Conservation (phyloP, 1,140 invertebrate species). For the Antheraea mylitta region DNA sequence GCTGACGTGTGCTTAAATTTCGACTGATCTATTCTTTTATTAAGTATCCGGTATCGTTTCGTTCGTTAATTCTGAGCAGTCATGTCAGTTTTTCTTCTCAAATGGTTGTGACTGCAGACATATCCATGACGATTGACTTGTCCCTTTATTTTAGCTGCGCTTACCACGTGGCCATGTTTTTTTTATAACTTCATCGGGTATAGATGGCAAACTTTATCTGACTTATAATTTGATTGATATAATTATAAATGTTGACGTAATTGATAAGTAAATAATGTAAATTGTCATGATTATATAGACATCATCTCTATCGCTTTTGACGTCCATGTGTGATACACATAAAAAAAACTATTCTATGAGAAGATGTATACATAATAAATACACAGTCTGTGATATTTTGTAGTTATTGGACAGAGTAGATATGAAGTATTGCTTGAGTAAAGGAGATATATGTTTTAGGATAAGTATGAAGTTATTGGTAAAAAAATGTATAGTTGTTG, state of each 20-base stretch:
- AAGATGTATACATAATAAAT: conserved; percentile 78
- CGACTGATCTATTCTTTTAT: conserved; percentile 45
- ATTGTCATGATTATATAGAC: conserved; percentile 66
- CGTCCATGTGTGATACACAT: conserved; percentile 77
- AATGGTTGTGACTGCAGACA: conserved; percentile 72
- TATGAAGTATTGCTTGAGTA: conserved; percentile 76
- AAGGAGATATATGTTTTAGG: conserved; percentile 73
- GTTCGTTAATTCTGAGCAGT: conserved; percentile 40
- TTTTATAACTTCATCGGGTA: not conserved
- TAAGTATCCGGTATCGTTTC: conserved; percentile 32
- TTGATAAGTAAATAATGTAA: conserved; percentile 50
- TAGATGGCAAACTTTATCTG: conserved; percentile 53
- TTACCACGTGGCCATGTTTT: not conserved
- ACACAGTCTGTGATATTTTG: conserved; percentile 78
- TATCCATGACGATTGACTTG: conserved; percentile 45
- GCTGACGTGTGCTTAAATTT: conserved; percentile 55
- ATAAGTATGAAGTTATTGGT: conserved; percentile 64
- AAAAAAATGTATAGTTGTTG: conserved; percentile 69
- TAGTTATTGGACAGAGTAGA: conserved; percentile 76
- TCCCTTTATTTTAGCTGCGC: conserved; percentile 11
- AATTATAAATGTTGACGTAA: conserved; percentile 50
- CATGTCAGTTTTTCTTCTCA: conserved; percentile 39
- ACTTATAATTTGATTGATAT: conserved; percentile 58
- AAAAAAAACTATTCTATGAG: conserved; percentile 69
- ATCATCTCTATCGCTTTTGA: conserved; percentile 73